Percentiles rank a stretch among this genome's conserved stretches.
These are phyloP conservation scores for Polyommatus iphigenia DNA, from an alignment of 2,888 invertebrate genomes.

Conservation along the genomic window DNA sequence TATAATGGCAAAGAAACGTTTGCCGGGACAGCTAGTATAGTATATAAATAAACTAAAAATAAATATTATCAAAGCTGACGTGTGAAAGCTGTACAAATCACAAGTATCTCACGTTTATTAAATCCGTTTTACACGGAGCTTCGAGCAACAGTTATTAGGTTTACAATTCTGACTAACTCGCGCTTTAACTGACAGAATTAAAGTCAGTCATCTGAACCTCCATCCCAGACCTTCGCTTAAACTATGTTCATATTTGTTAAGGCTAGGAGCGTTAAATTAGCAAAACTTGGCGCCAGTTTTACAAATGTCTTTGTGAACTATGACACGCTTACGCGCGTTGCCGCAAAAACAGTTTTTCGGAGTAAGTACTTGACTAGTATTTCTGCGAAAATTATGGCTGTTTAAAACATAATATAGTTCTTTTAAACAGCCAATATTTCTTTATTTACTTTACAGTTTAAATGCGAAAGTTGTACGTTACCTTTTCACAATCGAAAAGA, in stretches of 20 bases:
- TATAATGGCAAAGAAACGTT: no score
- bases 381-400: no score
- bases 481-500: no score
- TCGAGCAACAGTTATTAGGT: slow-evolving; percentile 13
- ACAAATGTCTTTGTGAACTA: background rate
- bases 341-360: background rate
- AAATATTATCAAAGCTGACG: background rate
- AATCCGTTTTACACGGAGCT: background rate
- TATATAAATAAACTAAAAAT: background rate
- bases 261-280: slow-evolving; percentile 3
- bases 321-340: background rate
- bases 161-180: slow-evolving; percentile 19
- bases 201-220: slow-evolving; percentile 5
- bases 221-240: background rate
- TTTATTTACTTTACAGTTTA: no score
- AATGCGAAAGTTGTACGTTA: no score
- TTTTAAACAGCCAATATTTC: no score
- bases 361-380: background rate
- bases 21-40: no score
- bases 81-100: background rate
- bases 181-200: slow-evolving; percentile 12
- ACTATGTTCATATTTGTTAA: slow-evolving; percentile 18
- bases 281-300: background rate
- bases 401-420: no score
- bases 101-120: background rate